phyloP scores from a whole-genome alignment of 2,113 vertebrate species.

The Hippocampus mohnikei region DNA sequence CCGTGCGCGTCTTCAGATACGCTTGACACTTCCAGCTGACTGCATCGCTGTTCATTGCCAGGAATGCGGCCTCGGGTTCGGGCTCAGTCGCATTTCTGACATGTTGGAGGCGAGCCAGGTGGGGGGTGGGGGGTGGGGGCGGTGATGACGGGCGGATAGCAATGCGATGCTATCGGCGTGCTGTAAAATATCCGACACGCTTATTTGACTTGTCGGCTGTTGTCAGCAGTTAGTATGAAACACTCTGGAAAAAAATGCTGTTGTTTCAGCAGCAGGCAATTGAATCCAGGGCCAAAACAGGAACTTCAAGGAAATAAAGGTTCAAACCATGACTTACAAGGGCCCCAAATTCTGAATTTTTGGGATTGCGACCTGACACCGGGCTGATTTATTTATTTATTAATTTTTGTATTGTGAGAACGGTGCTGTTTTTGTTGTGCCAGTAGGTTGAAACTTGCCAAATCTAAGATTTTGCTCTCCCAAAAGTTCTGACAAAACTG shows the following conservation, averaged over 20 bases:
- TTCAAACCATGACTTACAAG: neutral
- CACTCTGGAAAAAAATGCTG: conserved; percentile 19
- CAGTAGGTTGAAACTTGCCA: too few species aligned
- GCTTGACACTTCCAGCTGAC: conserved; percentile 32
- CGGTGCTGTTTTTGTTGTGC: too few species aligned
- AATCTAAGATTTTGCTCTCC: too few species aligned
- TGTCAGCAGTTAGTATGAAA: conserved; percentile 31
- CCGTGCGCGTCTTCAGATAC: conserved; percentile 29
- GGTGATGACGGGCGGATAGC: conserved; percentile 61
- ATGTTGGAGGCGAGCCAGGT: conserved; percentile 50
- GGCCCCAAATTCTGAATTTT: neutral
- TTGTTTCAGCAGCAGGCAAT: neutral
- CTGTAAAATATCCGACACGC: conserved; percentile 55
- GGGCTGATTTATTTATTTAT: too few species aligned
- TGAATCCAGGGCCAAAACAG: neutral
- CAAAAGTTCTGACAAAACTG: too few species aligned
- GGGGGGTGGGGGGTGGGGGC: conserved; percentile 45
- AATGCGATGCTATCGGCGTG: conserved; percentile 60
- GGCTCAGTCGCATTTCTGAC: conserved; percentile 52
- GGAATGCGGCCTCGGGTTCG: conserved; percentile 42
- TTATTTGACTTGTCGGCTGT: conserved; percentile 26
- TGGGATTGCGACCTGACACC: too few species aligned
- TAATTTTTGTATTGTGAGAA: too few species aligned
- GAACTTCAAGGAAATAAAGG: neutral
- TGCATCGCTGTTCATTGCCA: conserved; percentile 38